Evolutionary conservation across 2,113 vertebrate genomes (phyloP).

Genomic region (Urocolius indicus): DNA sequence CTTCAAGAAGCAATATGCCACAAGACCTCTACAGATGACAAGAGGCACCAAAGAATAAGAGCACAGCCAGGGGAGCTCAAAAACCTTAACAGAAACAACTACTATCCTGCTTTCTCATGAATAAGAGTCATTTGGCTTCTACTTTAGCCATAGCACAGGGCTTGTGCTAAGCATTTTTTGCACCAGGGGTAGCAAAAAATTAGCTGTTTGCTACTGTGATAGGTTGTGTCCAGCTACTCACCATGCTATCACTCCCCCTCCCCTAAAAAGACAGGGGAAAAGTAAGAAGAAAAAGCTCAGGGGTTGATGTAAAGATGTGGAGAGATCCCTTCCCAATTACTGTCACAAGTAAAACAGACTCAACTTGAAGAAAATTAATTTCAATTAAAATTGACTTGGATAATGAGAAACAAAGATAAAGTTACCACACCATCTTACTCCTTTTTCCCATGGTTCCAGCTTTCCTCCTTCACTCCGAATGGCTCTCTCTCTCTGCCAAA

Average conservation of each 20-base stretch:
- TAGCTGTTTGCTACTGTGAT: background rate
- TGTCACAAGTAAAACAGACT: background rate
- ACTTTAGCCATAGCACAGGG: background rate
- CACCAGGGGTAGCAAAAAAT: background rate
- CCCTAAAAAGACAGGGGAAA: background rate
- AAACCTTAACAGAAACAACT: background rate
- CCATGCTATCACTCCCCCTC: background rate
- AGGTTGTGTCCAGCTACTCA: background rate
- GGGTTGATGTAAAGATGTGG: background rate
- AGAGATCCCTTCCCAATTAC: background rate
- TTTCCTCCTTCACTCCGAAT: background rate
- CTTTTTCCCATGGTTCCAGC: background rate
- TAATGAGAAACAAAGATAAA: background rate
- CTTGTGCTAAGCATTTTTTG: background rate
- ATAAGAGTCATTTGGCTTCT: background rate
- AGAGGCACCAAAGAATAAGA: background rate
- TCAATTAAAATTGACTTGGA: background rate
- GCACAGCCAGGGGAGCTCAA: background rate
- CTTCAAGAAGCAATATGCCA: fast-evolving
- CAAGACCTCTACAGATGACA: fast-evolving
- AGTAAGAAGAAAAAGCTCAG: background rate
- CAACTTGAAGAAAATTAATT: background rate
- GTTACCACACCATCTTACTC: background rate
- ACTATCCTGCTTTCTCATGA: background rate
- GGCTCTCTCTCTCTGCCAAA: background rate